Evolutionary conservation across 1,140 invertebrate species (phyloP), one percentile per base, ranked within the genome.

Genomic region (Macrobrachium nipponense): DNA sequence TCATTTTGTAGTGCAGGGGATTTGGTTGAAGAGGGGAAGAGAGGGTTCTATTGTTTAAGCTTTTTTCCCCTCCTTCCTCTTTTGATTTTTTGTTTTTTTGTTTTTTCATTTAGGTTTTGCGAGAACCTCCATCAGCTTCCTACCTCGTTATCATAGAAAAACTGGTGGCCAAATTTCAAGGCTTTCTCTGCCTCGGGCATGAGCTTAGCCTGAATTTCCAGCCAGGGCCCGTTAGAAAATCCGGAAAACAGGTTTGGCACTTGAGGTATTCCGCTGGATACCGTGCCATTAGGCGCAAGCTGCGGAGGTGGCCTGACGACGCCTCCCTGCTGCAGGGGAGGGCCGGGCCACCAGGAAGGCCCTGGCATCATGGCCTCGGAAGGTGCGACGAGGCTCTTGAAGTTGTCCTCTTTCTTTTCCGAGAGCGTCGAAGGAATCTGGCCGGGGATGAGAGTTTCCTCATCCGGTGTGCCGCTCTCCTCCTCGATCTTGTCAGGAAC

Each of bases 311-410:
- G 51, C 18, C 43, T 5, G 15, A 84, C 73, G 17, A 84, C 44
- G 11, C 82, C 82, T 14, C 82, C 82, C 61, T 84, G 82, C 82
- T 68, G 82, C 10, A 84, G n/a, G 15, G 82, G 82, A 8, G 82
- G 82, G 14, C 82, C 82, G 6, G 82, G 82, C 82, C 82, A 84
- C 82, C 82, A 84, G 73, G 73, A 64, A 1, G 73, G 72, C 17
- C 60, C 73, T n/a, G 82, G 60, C 43, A n/a, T 18, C 18, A 62
- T 18, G 11, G 27, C n/a, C 43, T 68, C 82, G 18, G 61, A 23
- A n/a, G 44, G 44, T 60, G 14, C 10, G 43, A 44, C 23, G 44
- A 18, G 80, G 12, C 44, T 51, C 51, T 51, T 51, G 51, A 36
- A 58, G 14, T 61, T 23, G 15, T 51, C n/a, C 18, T 44, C 20